A percentile compares a stretch with the other conserved stretches of the same genome.
Evolutionary conservation across 2,113 vertebrate genomes (phyloP).

Genomic region (Xiphias gladius): DNA sequence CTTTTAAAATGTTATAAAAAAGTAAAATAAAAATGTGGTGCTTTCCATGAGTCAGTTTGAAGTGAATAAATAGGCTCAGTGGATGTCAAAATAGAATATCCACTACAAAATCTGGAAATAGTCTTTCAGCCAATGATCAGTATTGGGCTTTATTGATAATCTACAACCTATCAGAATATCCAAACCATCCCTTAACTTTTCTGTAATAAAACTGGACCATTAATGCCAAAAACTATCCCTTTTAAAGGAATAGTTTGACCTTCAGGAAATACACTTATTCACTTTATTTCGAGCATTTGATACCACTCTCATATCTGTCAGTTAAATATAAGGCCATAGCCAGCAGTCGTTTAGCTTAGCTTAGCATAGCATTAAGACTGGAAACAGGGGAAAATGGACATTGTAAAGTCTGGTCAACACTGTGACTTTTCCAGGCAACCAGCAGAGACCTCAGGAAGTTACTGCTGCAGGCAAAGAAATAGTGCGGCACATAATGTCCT

Average conservation of each 20-base stretch:
- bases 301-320: neutral
- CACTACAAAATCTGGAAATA: neutral
- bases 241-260: neutral
- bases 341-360: neutral
- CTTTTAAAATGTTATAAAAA: neutral
- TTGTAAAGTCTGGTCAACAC: too few species aligned
- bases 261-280: neutral
- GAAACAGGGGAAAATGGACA: neutral
- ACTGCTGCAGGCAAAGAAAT: neutral
- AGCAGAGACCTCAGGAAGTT: constrained; percentile 3
- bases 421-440: constrained; percentile 4
- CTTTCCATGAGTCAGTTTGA: constrained; percentile 11
- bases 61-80: neutral
- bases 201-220: neutral
- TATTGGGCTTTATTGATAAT: neutral
- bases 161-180: neutral
- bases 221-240: neutral
- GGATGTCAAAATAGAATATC: constrained; percentile 7
- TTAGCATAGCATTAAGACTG: constrained; percentile 16
- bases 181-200: neutral
- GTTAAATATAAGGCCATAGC: neutral
- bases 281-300: too few species aligned
- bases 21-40: constrained; percentile 11
- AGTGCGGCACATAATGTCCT: neutral
- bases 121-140: neutral